Evolutionary conservation across 2,797 vertebrate genomes (phyloP), one percentile per base, ranked within the genome.

Genomic region (Emydoidea blandingii): DNA sequence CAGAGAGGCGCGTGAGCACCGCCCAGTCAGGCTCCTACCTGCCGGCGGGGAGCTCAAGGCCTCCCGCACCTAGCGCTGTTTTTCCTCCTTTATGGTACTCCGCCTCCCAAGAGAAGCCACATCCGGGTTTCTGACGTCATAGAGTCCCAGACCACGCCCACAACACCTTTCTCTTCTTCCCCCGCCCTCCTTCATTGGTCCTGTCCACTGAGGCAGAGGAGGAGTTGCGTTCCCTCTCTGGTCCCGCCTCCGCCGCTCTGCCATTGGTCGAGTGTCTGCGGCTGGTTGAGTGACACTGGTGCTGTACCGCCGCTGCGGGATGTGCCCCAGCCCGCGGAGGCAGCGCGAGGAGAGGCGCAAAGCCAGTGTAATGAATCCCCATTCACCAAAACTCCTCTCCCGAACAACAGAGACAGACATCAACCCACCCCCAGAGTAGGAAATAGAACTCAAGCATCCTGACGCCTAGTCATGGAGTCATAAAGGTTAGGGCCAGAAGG

Each of bases 111-210:
- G 74, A 21, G 54, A 82, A 27, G 6, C 86, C 52, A 34, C 95
- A 96, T 97, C 97, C 97, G 97, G 94, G 87, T 83, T 88, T 53
- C 59, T 72, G 91, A 78, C 84, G 34, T 83, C 3, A 5, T 41
- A 57, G 79, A 21, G 25, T 53, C 78, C 37, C 83, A n/a, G 50
- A 57, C 86, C 54, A 19, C 89, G 50, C 41, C 41, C n/a, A 68
- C n/a, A 37, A 10, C 34, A 10, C 34, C 8, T 68, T 68, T 37
- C 34, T 37, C 34, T 65, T 10, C 12, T 57, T 2, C 31, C 12
- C 18, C 50, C 50, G 49, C 49, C n/a, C n/a, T 34, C 34, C 34
- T 19, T 12, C 12, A 27, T 44, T 27, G 74, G 23, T 8, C 37
- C 65, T 11, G 34, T 3, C n/a, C 59, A 9, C 15, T 4, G 62